Evolutionary conservation across 2,113 vertebrate genomes (phyloP).

Genomic region (Stictonetta naevosa): DNA sequence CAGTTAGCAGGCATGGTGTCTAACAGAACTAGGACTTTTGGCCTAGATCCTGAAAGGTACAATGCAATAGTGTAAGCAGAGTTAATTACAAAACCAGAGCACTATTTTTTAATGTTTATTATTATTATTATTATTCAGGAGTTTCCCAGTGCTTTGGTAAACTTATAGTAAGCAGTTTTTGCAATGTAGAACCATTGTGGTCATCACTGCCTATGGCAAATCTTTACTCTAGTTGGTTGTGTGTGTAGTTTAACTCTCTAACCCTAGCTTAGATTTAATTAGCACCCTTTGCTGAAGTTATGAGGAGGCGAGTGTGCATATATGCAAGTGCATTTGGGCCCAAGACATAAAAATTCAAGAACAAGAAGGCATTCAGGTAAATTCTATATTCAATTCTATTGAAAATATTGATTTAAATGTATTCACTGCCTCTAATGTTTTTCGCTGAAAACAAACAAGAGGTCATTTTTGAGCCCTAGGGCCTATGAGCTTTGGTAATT

Average conservation of each 20-base stretch:
- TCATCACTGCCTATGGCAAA: not conserved
- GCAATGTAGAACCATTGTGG: not conserved
- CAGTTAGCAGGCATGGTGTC: not conserved
- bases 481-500: constrained; percentile 30
- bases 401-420: constrained; percentile 65
- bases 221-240: not conserved
- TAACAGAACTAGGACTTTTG: not conserved
- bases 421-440: constrained; percentile 54
- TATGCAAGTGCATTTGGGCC: not conserved
- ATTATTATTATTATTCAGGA: not conserved
- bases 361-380: not conserved
- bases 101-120: too few species aligned
- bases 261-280: not conserved
- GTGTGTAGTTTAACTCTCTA: not conserved
- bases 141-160: not conserved
- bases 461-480: constrained; percentile 48
- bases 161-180: not conserved
- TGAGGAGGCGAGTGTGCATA: not conserved
- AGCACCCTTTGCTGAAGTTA: not conserved
- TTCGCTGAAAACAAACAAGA: constrained; percentile 52
- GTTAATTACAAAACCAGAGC: not conserved
- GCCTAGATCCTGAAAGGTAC: not conserved
- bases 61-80: not conserved
- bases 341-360: not conserved
- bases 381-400: constrained; percentile 1